These are phyloP conservation scores for Apis cerana DNA, from an alignment of 1,140 invertebrate genomes.

Conservation along the genomic window DNA sequence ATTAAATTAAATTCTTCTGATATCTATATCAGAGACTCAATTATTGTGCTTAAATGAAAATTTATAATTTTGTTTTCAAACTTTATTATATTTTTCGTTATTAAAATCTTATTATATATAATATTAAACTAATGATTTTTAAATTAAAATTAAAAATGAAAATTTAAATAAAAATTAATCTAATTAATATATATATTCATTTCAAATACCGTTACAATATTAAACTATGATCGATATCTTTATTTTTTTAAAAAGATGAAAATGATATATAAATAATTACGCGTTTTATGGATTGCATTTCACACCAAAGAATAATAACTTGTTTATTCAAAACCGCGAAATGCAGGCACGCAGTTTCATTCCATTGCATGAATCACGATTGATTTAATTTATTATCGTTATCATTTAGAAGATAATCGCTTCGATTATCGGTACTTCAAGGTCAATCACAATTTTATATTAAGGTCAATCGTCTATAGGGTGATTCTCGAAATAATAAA, in stretches of 20 bases:
- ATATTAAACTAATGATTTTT: no score
- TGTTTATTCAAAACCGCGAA: slow-evolving; percentile 25
- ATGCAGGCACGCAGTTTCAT: slow-evolving; percentile 24
- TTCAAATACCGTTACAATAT: neutral
- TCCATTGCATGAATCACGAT: slow-evolving; percentile 18
- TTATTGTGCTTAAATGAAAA: neutral
- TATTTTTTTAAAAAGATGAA: neutral
- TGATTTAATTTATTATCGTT: slow-evolving; percentile 37
- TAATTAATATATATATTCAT: no score
- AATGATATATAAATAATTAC: neutral
- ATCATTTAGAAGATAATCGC: slow-evolving; percentile 45
- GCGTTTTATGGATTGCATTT: neutral
- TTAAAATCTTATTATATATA: neutral
- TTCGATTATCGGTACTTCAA: slow-evolving; percentile 9
- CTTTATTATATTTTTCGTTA: neutral
- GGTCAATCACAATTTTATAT: slow-evolving; percentile 19
- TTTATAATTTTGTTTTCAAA: neutral
- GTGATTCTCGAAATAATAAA: neutral
- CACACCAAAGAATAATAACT: neutral
- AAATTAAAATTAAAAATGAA: no score
- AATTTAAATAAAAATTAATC: no score
- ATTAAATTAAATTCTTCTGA: slow-evolving; percentile 1
- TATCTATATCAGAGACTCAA: neutral
- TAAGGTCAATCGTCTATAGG: neutral
- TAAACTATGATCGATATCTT: neutral